Percentiles rank a stretch among this genome's conserved stretches.
Conservation (phyloP, 2,113 vertebrate species). For the Leucopternis melanops region DNA sequence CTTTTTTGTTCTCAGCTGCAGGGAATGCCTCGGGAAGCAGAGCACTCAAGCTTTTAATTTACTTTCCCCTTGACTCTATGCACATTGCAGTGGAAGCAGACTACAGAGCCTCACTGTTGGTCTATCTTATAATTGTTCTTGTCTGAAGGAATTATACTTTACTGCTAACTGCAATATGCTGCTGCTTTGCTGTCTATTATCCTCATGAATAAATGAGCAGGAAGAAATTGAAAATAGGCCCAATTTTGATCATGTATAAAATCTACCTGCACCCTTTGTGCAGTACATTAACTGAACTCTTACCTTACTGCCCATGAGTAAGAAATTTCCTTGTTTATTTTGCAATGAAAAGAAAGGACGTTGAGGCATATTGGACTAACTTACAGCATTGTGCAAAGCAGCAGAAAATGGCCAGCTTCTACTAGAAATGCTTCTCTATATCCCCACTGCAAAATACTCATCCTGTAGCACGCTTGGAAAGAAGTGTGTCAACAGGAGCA, state of each 20-base stretch:
- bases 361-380: background rate
- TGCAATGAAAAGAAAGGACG: background rate
- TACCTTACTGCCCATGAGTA: background rate
- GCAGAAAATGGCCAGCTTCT: background rate
- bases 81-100: background rate
- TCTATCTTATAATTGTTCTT: background rate
- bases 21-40: background rate
- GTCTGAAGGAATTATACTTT: background rate
- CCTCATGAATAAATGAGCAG: background rate
- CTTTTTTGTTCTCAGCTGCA: background rate
- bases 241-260: background rate
- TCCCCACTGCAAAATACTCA: background rate
- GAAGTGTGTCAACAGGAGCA: background rate
- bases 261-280: background rate
- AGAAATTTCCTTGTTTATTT: background rate
- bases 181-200: background rate
- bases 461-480: background rate
- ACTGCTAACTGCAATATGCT: background rate
- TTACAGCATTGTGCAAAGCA: background rate
- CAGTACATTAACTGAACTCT: background rate
- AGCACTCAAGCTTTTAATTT: conserved; percentile 4
- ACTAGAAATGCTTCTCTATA: background rate
- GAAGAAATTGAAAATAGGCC: background rate
- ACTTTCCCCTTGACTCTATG: background rate
- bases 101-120: background rate